These are phyloP conservation scores for Acromyrmex echinatior DNA, from an alignment of 1,140 invertebrate genomes.

Conservation along the genomic window DNA sequence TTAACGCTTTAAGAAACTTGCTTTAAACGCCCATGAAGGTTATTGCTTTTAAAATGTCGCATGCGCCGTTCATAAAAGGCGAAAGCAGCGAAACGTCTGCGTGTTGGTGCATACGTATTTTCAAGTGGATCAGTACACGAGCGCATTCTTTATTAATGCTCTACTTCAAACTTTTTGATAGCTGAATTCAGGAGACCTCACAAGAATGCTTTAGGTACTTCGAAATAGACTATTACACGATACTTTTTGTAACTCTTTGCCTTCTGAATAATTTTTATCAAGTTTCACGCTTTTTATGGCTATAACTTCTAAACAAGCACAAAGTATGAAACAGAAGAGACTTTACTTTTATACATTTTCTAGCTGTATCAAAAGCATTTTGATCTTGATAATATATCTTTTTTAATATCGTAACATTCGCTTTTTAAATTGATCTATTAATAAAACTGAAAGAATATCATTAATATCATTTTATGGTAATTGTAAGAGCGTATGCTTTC, in stretches of 20 bases:
- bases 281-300: slow-evolving; percentile 14
- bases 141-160: slow-evolving; percentile 58
- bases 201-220: slow-evolving; percentile 37
- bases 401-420: neutral
- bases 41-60: slow-evolving; percentile 62
- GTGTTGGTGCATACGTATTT: slow-evolving; percentile 43
- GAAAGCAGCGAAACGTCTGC: neutral
- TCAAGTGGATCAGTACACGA: neutral
- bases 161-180: slow-evolving; percentile 56
- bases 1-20: slow-evolving; percentile 61
- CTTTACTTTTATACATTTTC: slow-evolving; percentile 18
- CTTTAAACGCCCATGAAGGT: slow-evolving; percentile 56
- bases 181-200: slow-evolving; percentile 44
- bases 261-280: slow-evolving; percentile 44
- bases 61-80: slow-evolving; percentile 40
- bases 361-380: neutral
- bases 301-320: neutral
- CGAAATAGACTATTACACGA: slow-evolving; percentile 35
- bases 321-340: neutral
- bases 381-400: neutral
- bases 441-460: neutral
- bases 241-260: slow-evolving; percentile 28
- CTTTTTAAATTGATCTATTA: slow-evolving; percentile 4
- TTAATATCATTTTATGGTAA: neutral
- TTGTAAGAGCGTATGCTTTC: neutral